A percentile compares a stretch with the other conserved stretches of the same genome.
phyloP scores from a whole-genome alignment of 2,888 invertebrate species.

The Plusia festucae region DNA sequence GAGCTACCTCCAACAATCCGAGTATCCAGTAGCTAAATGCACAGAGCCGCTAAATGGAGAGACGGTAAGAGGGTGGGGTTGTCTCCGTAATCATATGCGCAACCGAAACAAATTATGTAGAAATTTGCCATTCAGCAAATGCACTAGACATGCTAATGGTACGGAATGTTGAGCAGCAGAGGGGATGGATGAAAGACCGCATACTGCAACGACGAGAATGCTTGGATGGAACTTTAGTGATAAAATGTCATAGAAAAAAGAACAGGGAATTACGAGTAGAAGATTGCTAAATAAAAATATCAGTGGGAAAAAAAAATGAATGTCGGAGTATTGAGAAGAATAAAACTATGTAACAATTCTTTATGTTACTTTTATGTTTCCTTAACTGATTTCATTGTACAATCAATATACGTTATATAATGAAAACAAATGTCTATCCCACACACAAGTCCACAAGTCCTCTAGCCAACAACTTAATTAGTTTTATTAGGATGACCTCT shows the following conservation, averaged over 20 bases:
- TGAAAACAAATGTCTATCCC: slow-evolving; percentile 14
- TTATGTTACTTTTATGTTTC: background rate
- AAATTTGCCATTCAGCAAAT: slow-evolving; percentile 8
- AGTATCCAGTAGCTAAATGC: slow-evolving; percentile 16
- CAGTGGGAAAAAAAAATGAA: background rate
- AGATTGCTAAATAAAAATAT: too few species aligned
- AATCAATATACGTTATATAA: too few species aligned
- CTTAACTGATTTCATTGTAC: background rate
- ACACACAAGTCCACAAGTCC: slow-evolving; percentile 23
- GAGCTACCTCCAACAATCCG: background rate
- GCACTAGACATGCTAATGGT: background rate
- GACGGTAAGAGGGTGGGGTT: background rate
- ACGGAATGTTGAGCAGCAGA: background rate
- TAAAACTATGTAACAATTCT: background rate
- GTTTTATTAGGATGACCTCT: slow-evolving; percentile 27
- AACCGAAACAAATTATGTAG: background rate
- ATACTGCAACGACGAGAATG: background rate
- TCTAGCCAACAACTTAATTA: slow-evolving; percentile 25
- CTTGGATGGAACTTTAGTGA: background rate
- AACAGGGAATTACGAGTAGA: too few species aligned
- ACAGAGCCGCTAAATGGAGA: background rate
- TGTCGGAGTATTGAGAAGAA: background rate
- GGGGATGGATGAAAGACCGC: background rate
- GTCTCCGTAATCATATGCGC: background rate
- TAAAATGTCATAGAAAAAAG: background rate